Evolutionary conservation across 2,113 vertebrate species (phyloP).

Genomic region (Myodes glareolus): DNA sequence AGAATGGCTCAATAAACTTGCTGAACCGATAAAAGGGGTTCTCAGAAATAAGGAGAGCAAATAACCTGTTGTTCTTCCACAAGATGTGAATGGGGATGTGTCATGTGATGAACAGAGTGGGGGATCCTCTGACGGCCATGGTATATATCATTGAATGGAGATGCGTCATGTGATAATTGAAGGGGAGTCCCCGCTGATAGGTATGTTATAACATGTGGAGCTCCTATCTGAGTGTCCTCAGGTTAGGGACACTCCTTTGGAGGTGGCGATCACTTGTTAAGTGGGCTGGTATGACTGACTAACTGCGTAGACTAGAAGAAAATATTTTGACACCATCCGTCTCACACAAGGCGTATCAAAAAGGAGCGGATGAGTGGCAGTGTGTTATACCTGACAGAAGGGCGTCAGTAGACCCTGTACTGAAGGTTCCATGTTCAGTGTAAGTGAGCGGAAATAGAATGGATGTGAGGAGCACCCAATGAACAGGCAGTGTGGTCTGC

Average conservation of each 20-base stretch:
- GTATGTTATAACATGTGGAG: neutral
- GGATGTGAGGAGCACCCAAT: neutral
- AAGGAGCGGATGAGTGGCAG: neutral
- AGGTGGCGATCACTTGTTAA: neutral
- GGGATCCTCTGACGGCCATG: neutral
- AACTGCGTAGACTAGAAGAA: neutral
- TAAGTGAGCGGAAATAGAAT: neutral
- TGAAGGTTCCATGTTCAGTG: neutral
- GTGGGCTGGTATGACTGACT: neutral
- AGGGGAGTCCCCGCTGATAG: neutral
- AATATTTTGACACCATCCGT: neutral
- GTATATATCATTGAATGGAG: neutral
- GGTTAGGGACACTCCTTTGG: neutral
- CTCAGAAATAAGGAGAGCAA: neutral
- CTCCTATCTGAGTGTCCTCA: neutral
- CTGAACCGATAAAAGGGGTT: neutral
- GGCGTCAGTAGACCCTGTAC: neutral
- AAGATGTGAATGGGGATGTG: neutral
- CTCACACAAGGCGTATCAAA: neutral
- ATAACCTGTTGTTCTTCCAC: neutral
- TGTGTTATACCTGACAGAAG: neutral
- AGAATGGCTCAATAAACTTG: neutral
- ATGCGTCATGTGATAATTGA: too few species aligned
- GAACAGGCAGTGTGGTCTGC: neutral
- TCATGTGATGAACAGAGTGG: too few species aligned